Conservation (phyloP, 2,797 vertebrate genomes). For the Peromyscus melanophrys region DNA sequence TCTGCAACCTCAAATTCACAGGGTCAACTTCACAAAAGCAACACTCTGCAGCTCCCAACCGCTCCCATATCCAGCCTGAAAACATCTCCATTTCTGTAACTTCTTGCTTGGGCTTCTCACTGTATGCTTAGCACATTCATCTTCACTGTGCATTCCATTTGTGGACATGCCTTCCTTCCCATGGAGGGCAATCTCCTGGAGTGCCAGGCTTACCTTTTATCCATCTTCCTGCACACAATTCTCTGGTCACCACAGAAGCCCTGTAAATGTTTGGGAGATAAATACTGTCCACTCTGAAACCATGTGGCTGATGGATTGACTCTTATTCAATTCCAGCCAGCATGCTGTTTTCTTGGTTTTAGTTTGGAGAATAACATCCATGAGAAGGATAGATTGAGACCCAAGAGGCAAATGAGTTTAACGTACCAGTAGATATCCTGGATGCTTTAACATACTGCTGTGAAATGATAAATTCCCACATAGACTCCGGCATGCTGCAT, state of each 20-base stretch:
- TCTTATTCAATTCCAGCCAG: slow-evolving; percentile 56
- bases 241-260: slow-evolving; percentile 46
- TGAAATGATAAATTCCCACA: not conserved
- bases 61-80: not conserved
- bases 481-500: not conserved
- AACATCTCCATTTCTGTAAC: not conserved
- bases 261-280: not conserved
- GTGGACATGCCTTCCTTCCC: not conserved
- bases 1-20: not conserved
- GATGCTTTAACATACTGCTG: slow-evolving; percentile 4
- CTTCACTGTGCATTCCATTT: not conserved
- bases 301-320: slow-evolving; percentile 16
- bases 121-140: not conserved
- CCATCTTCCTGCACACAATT: not conserved
- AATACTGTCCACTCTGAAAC: slow-evolving; percentile 35
- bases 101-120: not conserved
- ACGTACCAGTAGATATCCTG: not conserved
- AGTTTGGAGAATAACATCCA: not conserved
- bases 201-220: not conserved
- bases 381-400: slow-evolving; percentile 49
- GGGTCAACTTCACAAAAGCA: not conserved
- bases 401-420: slow-evolving; percentile 65
- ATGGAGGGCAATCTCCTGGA: not conserved
- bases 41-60: not conserved
- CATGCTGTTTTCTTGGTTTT: slow-evolving; percentile 9